Evolutionary conservation across 2,888 invertebrate species (phyloP).

Genomic region (Villa cingulata): DNA sequence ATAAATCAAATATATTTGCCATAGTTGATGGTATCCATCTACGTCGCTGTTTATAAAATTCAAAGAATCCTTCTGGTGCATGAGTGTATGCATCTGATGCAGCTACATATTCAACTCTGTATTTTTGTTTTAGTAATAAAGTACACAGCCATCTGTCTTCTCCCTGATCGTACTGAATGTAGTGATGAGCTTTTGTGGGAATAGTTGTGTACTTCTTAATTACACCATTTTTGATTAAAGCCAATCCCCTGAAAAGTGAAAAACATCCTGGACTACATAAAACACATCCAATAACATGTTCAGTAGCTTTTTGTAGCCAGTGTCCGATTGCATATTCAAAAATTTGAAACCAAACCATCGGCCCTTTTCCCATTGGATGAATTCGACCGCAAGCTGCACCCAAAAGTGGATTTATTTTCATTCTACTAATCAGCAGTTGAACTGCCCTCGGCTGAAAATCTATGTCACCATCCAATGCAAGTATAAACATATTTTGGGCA

Average conservation of each 20-base stretch:
- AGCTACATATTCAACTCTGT: constrained; percentile 86
- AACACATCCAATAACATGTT: constrained; percentile 80
- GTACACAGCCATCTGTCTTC: constrained; percentile 96
- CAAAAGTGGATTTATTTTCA: constrained; percentile 67
- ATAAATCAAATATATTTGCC: constrained; percentile 83
- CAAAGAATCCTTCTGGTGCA: constrained; percentile 81
- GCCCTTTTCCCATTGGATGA: constrained; percentile 71
- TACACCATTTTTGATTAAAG: constrained; percentile 81
- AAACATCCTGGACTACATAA: constrained; percentile 88
- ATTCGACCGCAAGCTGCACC: constrained; percentile 85
- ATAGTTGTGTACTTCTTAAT: constrained; percentile 77
- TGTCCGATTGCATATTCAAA: constrained; percentile 88
- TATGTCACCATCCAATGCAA: constrained; percentile 80
- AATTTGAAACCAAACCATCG: constrained; percentile 76
- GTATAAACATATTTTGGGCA: constrained; percentile 68
- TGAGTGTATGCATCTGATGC: constrained; percentile 92
- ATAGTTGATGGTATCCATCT: constrained; percentile 95
- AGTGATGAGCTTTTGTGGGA: constrained; percentile 65
- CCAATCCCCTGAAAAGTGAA: constrained; percentile 75
- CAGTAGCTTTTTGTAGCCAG: constrained; percentile 86
- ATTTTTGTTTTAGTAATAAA: constrained; percentile 76
- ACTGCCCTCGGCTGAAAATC: constrained; percentile 75
- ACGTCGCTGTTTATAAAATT: constrained; percentile 87
- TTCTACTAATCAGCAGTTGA: constrained; percentile 63
- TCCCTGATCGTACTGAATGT: constrained; percentile 89